These are phyloP conservation scores for Charanyca ferruginea DNA, from an alignment of 2,888 invertebrate genomes.

Conservation along the genomic window DNA sequence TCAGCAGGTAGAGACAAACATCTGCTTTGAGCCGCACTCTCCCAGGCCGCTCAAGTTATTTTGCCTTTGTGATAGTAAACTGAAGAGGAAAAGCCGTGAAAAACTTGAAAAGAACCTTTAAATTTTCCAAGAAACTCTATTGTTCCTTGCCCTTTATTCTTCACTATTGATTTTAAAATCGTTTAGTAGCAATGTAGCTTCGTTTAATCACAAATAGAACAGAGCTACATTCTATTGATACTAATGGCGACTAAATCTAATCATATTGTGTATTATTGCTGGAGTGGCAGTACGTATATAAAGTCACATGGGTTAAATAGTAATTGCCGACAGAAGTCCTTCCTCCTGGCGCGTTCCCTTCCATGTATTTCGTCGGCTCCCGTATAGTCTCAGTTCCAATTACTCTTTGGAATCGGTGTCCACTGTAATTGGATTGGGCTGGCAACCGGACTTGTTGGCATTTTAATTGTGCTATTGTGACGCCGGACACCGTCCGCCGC, in stretches of 20 bases:
- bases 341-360: slow-evolving; percentile 75
- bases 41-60: slow-evolving; percentile 72
- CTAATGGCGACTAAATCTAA: slow-evolving; percentile 20
- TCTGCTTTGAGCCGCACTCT: slow-evolving; percentile 77
- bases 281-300: slow-evolving; percentile 43
- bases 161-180: background rate
- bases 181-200: background rate
- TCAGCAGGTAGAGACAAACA: slow-evolving; percentile 78
- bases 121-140: slow-evolving; percentile 14
- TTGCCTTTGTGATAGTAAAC: slow-evolving; percentile 71
- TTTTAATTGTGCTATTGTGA: slow-evolving; percentile 91
- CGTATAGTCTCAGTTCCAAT: slow-evolving; percentile 87
- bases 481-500: slow-evolving; percentile 84
- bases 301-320: slow-evolving; percentile 65
- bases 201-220: background rate
- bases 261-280: slow-evolving; percentile 27
- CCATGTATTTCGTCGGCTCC: slow-evolving; percentile 83
- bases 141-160: background rate
- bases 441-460: slow-evolving; percentile 90
- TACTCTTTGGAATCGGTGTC: slow-evolving; percentile 90
- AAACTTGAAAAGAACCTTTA: slow-evolving; percentile 24
- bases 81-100: slow-evolving; percentile 37
- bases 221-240: background rate
- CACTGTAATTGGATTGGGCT: slow-evolving; percentile 90
- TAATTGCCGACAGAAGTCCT: slow-evolving; percentile 72